These are phyloP conservation scores for Parnassius mnemosyne DNA, from an alignment of 2,888 invertebrate species.

Conservation along the genomic window DNA sequence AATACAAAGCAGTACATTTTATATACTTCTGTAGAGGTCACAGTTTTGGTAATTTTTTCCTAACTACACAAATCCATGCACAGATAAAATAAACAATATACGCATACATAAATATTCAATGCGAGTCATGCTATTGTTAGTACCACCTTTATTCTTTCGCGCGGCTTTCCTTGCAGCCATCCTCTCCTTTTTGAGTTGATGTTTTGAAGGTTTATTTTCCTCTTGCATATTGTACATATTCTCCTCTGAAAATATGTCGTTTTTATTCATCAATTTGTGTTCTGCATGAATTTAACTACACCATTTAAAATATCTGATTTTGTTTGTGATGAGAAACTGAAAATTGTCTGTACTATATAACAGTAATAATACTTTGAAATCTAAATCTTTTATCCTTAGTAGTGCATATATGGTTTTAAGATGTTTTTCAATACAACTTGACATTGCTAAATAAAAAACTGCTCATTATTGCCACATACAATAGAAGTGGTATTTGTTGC, in stretches of 20 bases:
- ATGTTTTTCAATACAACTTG: no score
- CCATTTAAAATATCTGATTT: neutral
- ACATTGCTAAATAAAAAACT: no score
- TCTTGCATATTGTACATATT: constrained; percentile 73
- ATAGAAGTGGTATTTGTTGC: no score
- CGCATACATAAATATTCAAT: constrained; percentile 21
- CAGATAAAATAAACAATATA: constrained; percentile 12
- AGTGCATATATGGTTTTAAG: no score
- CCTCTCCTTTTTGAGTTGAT: constrained; percentile 84
- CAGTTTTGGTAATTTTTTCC: neutral
- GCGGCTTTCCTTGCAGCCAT: constrained; percentile 79
- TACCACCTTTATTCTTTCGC: constrained; percentile 72
- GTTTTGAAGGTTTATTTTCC: constrained; percentile 81
- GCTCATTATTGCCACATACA: no score
- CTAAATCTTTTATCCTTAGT: no score
- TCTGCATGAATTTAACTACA: neutral
- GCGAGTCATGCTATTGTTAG: constrained; percentile 34
- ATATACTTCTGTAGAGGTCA: neutral
- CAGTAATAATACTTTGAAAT: no score
- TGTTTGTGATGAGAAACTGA: no score
- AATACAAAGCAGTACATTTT: constrained; percentile 13
- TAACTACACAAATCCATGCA: constrained; percentile 19
- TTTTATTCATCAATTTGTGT: constrained; percentile 13
- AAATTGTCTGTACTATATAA: no score
- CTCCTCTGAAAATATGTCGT: constrained; percentile 67